Conservation (phyloP, 2,888 invertebrate species). For the Oxyteleia sp. region DNA sequence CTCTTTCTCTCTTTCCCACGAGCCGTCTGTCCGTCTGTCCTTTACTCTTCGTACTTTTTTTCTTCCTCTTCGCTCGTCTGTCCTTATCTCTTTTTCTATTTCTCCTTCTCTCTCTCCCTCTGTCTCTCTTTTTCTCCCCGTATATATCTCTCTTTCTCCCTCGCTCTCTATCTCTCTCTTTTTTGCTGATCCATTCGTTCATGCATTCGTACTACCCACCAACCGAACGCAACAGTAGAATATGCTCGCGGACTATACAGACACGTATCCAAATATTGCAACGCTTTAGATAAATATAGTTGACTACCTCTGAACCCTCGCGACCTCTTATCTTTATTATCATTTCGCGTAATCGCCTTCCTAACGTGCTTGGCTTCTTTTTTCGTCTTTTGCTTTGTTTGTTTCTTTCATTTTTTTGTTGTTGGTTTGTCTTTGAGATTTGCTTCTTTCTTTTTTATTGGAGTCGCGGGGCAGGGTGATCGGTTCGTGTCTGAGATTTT, state of each 20-base stretch:
- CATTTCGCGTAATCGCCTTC: conserved; percentile 61
- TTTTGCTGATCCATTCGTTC: conserved; percentile 48
- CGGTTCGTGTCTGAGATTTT: no score
- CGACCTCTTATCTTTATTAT: conserved; percentile 73
- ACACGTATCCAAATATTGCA: conserved; percentile 84
- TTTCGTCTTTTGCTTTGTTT: no score
- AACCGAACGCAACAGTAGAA: conserved; percentile 63
- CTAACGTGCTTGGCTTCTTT: conserved; percentile 34
- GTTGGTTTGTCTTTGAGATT: no score
- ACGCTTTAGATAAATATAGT: conserved; percentile 84
- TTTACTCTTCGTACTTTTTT: no score
- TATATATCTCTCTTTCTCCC: not conserved
- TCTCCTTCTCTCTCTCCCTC: no score
- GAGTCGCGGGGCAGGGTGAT: no score
- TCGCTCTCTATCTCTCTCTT: not conserved
- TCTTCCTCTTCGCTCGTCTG: no score
- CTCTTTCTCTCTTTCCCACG: no score
- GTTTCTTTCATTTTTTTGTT: no score
- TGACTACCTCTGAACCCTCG: conserved; percentile 78
- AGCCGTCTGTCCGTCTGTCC: not conserved
- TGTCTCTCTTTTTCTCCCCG: no score
- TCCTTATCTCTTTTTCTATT: no score
- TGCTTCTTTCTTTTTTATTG: no score
- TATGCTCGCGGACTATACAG: conserved; percentile 76
- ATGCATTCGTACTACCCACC: conserved; percentile 59